Percentiles rank a stretch among this genome's conserved stretches.
Conservation (phyloP, 2,113 vertebrate genomes). For the Ibidorhyncha struthersii region DNA sequence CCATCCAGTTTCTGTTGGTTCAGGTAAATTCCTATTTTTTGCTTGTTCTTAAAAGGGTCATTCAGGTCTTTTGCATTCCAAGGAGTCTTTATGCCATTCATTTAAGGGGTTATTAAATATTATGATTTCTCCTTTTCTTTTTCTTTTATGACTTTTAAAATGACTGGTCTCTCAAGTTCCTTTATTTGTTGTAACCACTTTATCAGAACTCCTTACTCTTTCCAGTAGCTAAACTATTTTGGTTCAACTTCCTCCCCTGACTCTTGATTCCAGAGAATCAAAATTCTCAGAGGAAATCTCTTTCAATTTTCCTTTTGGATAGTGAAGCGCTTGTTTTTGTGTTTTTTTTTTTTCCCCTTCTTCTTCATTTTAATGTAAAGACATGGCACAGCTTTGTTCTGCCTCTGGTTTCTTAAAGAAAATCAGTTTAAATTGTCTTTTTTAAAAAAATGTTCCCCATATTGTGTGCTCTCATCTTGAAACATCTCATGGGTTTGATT, state of each 20-base stretch:
- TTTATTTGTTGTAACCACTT: background rate
- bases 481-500: background rate
- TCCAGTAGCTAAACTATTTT: background rate
- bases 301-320: background rate
- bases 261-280: background rate
- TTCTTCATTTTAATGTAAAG: background rate
- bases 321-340: accelerated
- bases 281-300: background rate
- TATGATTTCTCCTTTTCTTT: background rate
- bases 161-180: background rate
- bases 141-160: slow-evolving; percentile 15
- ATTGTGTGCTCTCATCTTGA: background rate
- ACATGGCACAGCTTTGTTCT: background rate
- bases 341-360: too few relatives aligned
- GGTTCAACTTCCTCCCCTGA: background rate
- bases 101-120: slow-evolving; percentile 12
- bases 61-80: slow-evolving; percentile 1
- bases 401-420: background rate
- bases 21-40: slow-evolving; percentile 22
- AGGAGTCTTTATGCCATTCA: background rate
- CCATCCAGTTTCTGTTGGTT: background rate
- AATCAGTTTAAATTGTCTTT: background rate
- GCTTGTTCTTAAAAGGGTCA: background rate
- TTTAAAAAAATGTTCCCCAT: background rate
- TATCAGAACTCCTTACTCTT: background rate